A percentile compares a stretch with the other conserved stretches of the same genome.
Conservation (phyloP, 2,888 invertebrate genomes). For the Eupithecia subfuscata region DNA sequence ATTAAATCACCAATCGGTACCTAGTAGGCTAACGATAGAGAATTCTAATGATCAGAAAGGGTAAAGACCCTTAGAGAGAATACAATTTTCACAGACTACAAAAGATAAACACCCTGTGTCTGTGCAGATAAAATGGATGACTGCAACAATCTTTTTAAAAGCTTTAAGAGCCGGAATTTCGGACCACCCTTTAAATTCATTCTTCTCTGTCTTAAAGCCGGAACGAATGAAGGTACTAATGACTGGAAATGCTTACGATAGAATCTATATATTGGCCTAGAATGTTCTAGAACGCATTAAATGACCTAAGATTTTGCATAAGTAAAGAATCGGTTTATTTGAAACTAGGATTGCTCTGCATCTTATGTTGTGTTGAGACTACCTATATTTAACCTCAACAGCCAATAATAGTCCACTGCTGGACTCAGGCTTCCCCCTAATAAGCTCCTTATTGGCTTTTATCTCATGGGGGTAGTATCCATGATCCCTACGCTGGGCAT, state of each 20-base stretch:
- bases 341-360: not conserved
- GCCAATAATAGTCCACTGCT: too few species aligned
- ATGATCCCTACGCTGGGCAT: too few species aligned
- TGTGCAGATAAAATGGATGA: not conserved
- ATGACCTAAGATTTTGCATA: too few species aligned
- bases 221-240: not conserved
- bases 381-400: too few species aligned
- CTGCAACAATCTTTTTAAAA: not conserved
- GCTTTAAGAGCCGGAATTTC: not conserved
- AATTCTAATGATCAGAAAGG: too few species aligned
- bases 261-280: not conserved
- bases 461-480: too few species aligned
- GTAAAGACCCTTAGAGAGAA: not conserved
- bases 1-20: too few species aligned
- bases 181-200: not conserved
- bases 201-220: not conserved
- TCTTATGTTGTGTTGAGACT: too few species aligned
- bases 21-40: too few species aligned
- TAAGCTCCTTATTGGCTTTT: too few species aligned
- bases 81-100: not conserved
- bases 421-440: too few species aligned
- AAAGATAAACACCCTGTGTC: not conserved
- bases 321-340: not conserved
- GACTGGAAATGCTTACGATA: not conserved
- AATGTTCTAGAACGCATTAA: too few species aligned